phyloP scores from a whole-genome alignment of 2,113 vertebrate species.

The Turdus rufiventris region DNA sequence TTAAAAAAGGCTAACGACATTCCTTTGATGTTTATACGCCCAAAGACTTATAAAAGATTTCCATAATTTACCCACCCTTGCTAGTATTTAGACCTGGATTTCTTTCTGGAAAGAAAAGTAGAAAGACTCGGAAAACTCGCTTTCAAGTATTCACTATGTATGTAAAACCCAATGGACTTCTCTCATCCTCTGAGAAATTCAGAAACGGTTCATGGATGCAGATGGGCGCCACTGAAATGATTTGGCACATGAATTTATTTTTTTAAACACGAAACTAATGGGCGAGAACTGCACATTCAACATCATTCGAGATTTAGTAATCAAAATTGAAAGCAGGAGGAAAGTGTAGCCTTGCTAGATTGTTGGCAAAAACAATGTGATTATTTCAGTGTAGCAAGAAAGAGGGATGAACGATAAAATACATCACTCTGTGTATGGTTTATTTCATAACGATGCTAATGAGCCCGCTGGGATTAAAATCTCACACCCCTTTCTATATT shows the following conservation, averaged over 20 bases:
- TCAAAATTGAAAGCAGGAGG: constrained; percentile 18
- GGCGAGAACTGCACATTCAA: neutral
- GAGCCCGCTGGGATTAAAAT: constrained; percentile 53
- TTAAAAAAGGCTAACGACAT: constrained; percentile 61
- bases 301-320: neutral
- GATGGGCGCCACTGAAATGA: neutral
- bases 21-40: constrained; percentile 71
- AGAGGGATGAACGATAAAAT: constrained; percentile 1
- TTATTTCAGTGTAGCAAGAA: neutral
- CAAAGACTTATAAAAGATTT: constrained; percentile 72
- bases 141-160: constrained; percentile 56
- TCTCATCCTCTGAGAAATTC: constrained; percentile 51
- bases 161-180: constrained; percentile 43
- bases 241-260: neutral
- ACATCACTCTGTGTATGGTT: constrained; percentile 52
- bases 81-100: constrained; percentile 69
- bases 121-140: constrained; percentile 64
- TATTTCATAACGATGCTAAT: constrained; percentile 67
- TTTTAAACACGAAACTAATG: neutral
- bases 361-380: neutral
- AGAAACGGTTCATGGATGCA: neutral
- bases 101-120: constrained; percentile 64
- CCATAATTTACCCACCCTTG: constrained; percentile 66
- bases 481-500: constrained; percentile 39
- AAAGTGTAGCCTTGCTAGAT: neutral